phyloP scores from a whole-genome alignment of 2,797 vertebrate genomes.

The Balearica regulorum region DNA sequence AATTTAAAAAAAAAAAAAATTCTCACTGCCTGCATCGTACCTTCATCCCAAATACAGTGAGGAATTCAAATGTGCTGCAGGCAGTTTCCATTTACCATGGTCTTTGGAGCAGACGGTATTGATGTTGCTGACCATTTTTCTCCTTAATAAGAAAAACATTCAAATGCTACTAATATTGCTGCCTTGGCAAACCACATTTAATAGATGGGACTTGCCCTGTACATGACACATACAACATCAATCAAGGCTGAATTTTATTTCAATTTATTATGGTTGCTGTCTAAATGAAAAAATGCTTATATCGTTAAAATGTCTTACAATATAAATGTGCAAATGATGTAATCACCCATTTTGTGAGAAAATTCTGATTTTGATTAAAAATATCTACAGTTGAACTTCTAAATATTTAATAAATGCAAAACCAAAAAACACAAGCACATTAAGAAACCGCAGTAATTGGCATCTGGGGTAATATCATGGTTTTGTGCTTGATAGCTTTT shows the following conservation, averaged over 20 bases:
- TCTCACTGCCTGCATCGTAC: conserved; percentile 30
- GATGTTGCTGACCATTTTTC: conserved; percentile 76
- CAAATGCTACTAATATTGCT: conserved; percentile 84
- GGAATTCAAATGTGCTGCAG: conserved; percentile 57
- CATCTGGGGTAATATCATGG: conserved; percentile 2
- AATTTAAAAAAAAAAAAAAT: conserved; percentile 66
- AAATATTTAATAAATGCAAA: conserved; percentile 72
- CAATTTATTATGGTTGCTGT: conserved; percentile 82
- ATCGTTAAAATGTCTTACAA: conserved; percentile 74
- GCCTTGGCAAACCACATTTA: conserved; percentile 77
- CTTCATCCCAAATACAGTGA: conserved; percentile 56
- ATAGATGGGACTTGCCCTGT: conserved; percentile 77
- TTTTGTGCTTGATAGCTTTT: conserved; percentile 65
- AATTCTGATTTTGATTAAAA: conserved; percentile 69
- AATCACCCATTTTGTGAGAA: conserved; percentile 72
- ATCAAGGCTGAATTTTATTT: conserved; percentile 79
- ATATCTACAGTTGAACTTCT: conserved; percentile 57
- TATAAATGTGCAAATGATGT: conserved; percentile 79
- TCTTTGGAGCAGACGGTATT: conserved; percentile 69
- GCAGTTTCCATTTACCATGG: conserved; percentile 69
- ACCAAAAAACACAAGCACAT: conserved; percentile 59
- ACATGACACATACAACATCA: conserved; percentile 76
- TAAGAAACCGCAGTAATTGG: conserved; percentile 48
- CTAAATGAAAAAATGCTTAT: conserved; percentile 81
- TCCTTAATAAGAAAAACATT: conserved; percentile 84